Evolutionary conservation across 2,888 invertebrate genomes (phyloP).

Genomic region (Drosophila nigricruria): DNA sequence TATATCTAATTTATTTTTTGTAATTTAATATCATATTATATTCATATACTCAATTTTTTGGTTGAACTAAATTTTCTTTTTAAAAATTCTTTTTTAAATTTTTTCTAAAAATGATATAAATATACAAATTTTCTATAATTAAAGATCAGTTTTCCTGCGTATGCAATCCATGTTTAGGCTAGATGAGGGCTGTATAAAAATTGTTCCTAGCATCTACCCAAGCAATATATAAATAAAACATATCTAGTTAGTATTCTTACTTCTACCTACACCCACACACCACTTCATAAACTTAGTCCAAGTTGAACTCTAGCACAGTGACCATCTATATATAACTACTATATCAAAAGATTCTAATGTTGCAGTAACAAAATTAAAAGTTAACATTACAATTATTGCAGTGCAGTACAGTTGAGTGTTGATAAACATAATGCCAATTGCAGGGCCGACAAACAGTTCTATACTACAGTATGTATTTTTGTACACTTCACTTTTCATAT

Average conservation of each 20-base stretch:
- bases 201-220: conserved; percentile 9
- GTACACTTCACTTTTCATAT: conserved; percentile 64
- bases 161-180: conserved; percentile 18
- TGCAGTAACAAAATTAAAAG: conserved; percentile 67
- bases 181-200: conserved; percentile 7
- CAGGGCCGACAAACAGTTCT: conserved; percentile 66
- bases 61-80: not conserved
- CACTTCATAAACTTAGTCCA: conserved; percentile 27
- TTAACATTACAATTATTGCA: conserved; percentile 82
- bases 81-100: not conserved
- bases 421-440: conserved; percentile 69
- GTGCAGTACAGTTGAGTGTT: conserved; percentile 76
- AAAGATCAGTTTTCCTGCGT: conserved; percentile 12
- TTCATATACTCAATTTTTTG: not conserved
- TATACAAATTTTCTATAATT: not conserved
- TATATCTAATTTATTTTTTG: not conserved
- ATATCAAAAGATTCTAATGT: conserved; percentile 34
- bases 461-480: conserved; percentile 79
- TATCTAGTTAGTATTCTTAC: conserved; percentile 23
- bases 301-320: conserved; percentile 39
- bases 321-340: conserved; percentile 22
- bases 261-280: conserved; percentile 1
- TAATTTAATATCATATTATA: no score
- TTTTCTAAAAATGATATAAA: not conserved
- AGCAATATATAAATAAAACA: not conserved